phyloP scores from a whole-genome alignment of 1,140 invertebrate species.

The Drosophila bipectinata region DNA sequence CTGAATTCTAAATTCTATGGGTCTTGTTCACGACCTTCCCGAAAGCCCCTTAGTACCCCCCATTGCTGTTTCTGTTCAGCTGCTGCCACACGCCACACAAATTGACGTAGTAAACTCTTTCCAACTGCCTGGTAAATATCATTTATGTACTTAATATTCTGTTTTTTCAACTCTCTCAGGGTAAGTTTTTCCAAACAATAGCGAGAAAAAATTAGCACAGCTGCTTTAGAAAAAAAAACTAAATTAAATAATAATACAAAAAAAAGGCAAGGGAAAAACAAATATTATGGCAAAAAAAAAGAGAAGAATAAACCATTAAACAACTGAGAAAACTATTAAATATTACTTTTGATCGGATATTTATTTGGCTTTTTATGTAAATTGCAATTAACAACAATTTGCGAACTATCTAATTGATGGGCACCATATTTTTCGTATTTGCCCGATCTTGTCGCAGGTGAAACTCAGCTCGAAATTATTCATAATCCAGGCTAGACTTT shows the following conservation, averaged over 20 bases:
- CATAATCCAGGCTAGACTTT: conserved; percentile 53
- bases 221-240: conserved; percentile 39
- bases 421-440: conserved; percentile 35
- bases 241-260: conserved; percentile 14
- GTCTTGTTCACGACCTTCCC: conserved; percentile 36
- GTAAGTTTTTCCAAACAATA: conserved; percentile 72
- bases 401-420: conserved; percentile 69
- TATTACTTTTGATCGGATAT: conserved; percentile 30
- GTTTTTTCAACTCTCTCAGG: conserved; percentile 52
- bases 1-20: conserved; percentile 8
- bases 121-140: conserved; percentile 49
- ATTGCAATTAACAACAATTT: conserved; percentile 72
- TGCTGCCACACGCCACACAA: conserved; percentile 36
- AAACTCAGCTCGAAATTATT: conserved; percentile 30
- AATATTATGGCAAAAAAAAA: conserved; percentile 70
- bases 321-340: conserved; percentile 54
- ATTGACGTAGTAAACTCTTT: conserved; percentile 50
- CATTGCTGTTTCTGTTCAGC: neutral
- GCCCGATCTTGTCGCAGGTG: conserved; percentile 34
- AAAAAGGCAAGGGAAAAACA: conserved; percentile 47
- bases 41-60: too few species aligned
- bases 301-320: conserved; percentile 29
- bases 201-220: conserved; percentile 74
- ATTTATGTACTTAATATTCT: conserved; percentile 51
- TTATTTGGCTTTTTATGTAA: conserved; percentile 46